Evolutionary conservation across 53 echinoderm and acorn worm species (phyloP).

Genomic region (Luidia sarsii): DNA sequence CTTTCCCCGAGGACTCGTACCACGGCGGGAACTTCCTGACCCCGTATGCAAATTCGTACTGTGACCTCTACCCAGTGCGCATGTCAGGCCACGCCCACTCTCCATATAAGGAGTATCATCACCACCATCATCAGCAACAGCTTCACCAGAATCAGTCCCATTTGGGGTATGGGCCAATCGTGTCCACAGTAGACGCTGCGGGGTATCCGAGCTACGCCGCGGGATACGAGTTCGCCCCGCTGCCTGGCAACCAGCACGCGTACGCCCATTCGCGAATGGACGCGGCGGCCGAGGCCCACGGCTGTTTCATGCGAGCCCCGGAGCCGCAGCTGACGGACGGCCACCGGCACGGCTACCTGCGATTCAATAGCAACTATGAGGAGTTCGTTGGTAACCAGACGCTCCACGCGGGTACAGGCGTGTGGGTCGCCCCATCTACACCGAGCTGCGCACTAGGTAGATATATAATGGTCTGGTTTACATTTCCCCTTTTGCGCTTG

Average conservation of each 20-base stretch:
- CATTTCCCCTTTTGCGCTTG: too few species aligned
- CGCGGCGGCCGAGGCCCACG: neutral
- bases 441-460: neutral
- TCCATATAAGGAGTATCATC: neutral
- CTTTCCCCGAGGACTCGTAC: neutral
- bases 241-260: neutral
- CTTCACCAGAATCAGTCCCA: neutral
- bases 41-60: slow-evolving; percentile 16
- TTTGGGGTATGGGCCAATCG: neutral
- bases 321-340: neutral
- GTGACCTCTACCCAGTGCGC: slow-evolving; percentile 16
- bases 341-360: slow-evolving; percentile 5
- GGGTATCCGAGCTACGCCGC: neutral
- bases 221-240: neutral
- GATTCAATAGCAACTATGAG: neutral
- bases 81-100: neutral
- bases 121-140: slow-evolving; percentile 3
- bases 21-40: neutral
- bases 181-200: neutral
- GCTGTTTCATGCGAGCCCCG: slow-evolving; percentile 14
- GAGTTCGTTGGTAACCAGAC: slow-evolving; percentile 1
- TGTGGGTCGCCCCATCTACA: neutral
- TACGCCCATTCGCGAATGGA: slow-evolving; percentile 3
- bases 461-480: too few species aligned
- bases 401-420: neutral